Evolutionary conservation across 2,797 vertebrate genomes (phyloP).

Genomic region (Argyrosomus regius): DNA sequence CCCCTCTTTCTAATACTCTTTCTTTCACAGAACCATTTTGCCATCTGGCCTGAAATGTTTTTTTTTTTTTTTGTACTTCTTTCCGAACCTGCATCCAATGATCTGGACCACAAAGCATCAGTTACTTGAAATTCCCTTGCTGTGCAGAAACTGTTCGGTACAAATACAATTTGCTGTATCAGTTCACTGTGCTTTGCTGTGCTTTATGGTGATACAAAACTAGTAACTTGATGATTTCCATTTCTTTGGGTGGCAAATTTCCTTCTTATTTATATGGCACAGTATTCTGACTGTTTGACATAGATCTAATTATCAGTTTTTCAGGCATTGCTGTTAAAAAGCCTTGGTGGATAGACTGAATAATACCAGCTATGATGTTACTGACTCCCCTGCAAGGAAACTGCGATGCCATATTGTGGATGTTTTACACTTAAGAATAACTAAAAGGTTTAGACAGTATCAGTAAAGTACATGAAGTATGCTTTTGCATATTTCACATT

Average conservation of each 20-base stretch:
- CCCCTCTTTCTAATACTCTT: background rate
- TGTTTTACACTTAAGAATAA: conserved; percentile 6
- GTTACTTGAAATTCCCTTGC: conserved; percentile 23
- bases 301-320: conserved; percentile 12
- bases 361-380: background rate
- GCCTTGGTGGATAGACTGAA: background rate
- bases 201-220: background rate
- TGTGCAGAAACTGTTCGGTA: conserved; percentile 22
- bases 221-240: background rate
- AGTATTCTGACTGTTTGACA: conserved; percentile 6
- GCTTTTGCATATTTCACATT: conserved; percentile 18
- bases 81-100: background rate
- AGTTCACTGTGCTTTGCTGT: conserved; percentile 3
- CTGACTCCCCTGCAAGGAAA: background rate
- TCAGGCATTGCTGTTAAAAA: background rate
- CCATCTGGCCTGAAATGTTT: background rate
- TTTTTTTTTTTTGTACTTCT: background rate
- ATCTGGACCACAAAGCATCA: conserved; percentile 20
- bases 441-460: conserved; percentile 1
- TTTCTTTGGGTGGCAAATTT: conserved; percentile 17
- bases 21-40: background rate
- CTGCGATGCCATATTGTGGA: background rate
- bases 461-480: background rate
- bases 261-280: conserved; percentile 7
- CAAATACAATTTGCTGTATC: conserved; percentile 25